Base-by-base conservation (phyloP, 2,797 vertebrate genomes). In the Takifugu ocellatus region DNA sequence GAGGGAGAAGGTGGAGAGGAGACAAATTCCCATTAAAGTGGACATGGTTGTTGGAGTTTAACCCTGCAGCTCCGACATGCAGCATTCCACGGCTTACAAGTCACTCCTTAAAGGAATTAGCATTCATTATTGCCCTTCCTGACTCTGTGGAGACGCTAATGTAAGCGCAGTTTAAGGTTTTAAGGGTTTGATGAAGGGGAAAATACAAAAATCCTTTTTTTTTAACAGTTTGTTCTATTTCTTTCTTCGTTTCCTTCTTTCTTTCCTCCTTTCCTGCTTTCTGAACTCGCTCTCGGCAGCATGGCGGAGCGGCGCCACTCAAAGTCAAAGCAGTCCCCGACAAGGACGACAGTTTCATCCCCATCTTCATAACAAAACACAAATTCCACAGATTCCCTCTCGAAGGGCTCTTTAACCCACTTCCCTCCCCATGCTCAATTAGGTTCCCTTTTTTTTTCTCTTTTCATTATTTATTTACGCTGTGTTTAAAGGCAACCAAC, bases 391-490 rank as follows among this genome's bases (percentile, higher is more conserved):
- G 83, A 86, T 68, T 83, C 84, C 68, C 64, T 82, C 86, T 83
- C 87, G 62, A 56, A 70, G 85, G 87, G 72, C 79, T 75, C 75
- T 70, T 81, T 82, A 86, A 87, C 72, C 80, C 67, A 53, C 68
- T 77, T 71, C 74, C 78, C 78, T 78, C 79, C 84, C 63, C 75
- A 66, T 69, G 79, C 79, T 75, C 88, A 89, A 89, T 91, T 90
- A 89, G 81, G 73, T 88, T 69, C 72, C 75, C 24, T 81, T 89
- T 87, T 68, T 39, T 39, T 39, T 12, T 36, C 11, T 11, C 9
- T 10, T 11, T 29, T 29, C 27, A 83, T 89, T 88, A 87, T 91
- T 90, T 91, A 88, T 90, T 88, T 90, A 84, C 79, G 84, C 83
- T 86, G 83, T 84, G 82, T 86, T 88, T 87, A 87, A 88, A 83